Base-by-base conservation (phyloP, 2,888 invertebrate species). In the Mylabris sibirica region DNA sequence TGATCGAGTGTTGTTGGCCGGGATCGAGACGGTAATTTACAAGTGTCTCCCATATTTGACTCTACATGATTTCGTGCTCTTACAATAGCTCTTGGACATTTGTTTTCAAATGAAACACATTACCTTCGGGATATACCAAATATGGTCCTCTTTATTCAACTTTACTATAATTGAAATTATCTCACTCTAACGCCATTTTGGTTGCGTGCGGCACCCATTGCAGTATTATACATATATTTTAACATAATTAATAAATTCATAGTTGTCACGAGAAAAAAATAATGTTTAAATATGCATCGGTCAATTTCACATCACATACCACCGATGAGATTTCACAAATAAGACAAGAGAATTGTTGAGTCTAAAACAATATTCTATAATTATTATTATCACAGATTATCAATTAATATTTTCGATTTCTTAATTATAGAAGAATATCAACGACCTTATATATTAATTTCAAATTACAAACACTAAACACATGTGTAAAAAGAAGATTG, bases 131-230 rank as follows among this genome's bases (percentile, higher is more conserved):
- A 62, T 26, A 24, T 60, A 44, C 4, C 6, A 35, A 38, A 35
- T 63, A 12, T 17, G 26, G 12, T 35, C 20, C 24, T 59, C 49
- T 61, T 8, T 62, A 62, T 59, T 60, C 63, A 49, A 63, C 68
- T 57, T 63, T 53, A 57, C 60, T 30, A 41, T 34, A n/a, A 35
- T 38, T 44, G 24, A 41, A 61, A 61, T 3, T 34, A 53, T 67
- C 63, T 64, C 49, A 41, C 35, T 64, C 64, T 64, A 65, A 65
- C 72, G 70, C 69, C 70, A 73, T 73, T 69, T 67, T 59, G 65
- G 57, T 63, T 71, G 72, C 69, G 69, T 67, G 66, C 68, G 63
- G 60, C 60, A 67, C 66, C 57, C 69, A 69, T 69, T 69, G 69
- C 69, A 66, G 63, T 66, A 66, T 60, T n/a, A n/a, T n/a, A n/a